phyloP scores from a whole-genome alignment of 1,140 invertebrate species.

The Brachionus rubens region DNA sequence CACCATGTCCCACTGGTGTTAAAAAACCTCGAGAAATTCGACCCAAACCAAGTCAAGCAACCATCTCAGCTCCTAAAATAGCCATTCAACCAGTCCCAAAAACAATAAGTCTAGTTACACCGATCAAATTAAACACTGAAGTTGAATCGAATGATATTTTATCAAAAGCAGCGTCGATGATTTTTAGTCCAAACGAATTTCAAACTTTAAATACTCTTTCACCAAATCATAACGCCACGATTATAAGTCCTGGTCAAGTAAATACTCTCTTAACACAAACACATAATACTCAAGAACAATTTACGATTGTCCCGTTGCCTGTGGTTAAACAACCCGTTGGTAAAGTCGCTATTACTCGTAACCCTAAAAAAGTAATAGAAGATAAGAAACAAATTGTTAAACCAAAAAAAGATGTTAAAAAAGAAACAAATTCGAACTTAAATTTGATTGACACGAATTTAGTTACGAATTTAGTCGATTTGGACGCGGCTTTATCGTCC shows the following conservation, averaged over 20 bases:
- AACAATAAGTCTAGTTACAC: conserved; percentile 11
- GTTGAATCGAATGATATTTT: conserved; percentile 34
- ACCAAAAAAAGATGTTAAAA: background rate
- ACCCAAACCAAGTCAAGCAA: background rate
- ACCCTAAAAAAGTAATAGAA: conserved; percentile 3
- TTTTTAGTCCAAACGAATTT: conserved; percentile 44
- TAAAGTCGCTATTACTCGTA: background rate
- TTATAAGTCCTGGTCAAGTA: background rate
- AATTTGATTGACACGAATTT: conserved; percentile 15
- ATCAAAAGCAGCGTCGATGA: conserved; percentile 41
- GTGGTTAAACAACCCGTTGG: background rate
- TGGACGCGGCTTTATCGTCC: background rate
- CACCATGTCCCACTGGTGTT: background rate
- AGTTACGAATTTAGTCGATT: background rate
- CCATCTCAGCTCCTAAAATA: background rate
- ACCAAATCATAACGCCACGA: background rate
- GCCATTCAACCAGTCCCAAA: background rate
- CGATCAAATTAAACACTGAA: background rate
- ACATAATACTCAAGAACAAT: background rate
- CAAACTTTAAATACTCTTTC: background rate
- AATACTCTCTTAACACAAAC: background rate
- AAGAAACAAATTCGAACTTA: background rate
- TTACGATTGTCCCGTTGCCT: background rate
- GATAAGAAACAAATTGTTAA: background rate
- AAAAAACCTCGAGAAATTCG: conserved; percentile 44